Evolutionary conservation across 2,888 invertebrate species (phyloP).

Genomic region (Stratiomys singularior): DNA sequence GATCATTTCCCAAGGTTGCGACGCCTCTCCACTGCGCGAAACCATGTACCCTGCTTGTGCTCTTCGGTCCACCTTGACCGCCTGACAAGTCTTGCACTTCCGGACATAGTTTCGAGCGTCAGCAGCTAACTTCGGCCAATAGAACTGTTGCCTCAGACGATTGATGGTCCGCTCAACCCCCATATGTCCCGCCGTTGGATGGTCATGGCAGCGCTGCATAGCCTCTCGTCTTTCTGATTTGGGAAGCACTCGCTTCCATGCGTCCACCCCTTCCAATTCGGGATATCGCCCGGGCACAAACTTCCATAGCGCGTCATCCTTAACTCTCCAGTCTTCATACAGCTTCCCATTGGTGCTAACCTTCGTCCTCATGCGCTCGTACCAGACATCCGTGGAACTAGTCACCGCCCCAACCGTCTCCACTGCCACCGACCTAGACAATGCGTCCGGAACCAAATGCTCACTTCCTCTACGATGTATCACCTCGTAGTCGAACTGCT

Average conservation of each 20-base stretch:
- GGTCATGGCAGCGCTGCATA: constrained; percentile 15
- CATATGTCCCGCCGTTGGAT: constrained; percentile 10
- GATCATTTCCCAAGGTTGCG: too few species aligned
- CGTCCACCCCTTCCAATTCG: neutral
- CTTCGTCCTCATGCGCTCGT: neutral
- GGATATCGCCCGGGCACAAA: neutral
- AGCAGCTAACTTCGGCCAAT: neutral
- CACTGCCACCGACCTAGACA: constrained; percentile 46
- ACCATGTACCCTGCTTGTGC: too few species aligned
- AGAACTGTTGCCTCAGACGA: too few species aligned
- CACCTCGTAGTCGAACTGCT: constrained; percentile 52
- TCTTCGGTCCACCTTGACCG: too few species aligned
- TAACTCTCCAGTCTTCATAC: neutral
- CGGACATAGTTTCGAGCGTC: too few species aligned
- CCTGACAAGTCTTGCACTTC: too few species aligned
- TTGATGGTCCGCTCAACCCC: constrained; percentile 1
- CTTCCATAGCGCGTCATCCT: neutral
- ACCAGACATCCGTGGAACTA: neutral
- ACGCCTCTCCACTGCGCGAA: too few species aligned
- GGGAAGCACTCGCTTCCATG: neutral
- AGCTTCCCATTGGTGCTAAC: neutral
- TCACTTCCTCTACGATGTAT: constrained; percentile 53
- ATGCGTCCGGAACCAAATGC: constrained; percentile 54
- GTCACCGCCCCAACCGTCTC: neutral
- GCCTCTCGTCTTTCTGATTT: too few species aligned